Conservation (phyloP, 2,888 invertebrate species). For the Drosophila antonietae region DNA sequence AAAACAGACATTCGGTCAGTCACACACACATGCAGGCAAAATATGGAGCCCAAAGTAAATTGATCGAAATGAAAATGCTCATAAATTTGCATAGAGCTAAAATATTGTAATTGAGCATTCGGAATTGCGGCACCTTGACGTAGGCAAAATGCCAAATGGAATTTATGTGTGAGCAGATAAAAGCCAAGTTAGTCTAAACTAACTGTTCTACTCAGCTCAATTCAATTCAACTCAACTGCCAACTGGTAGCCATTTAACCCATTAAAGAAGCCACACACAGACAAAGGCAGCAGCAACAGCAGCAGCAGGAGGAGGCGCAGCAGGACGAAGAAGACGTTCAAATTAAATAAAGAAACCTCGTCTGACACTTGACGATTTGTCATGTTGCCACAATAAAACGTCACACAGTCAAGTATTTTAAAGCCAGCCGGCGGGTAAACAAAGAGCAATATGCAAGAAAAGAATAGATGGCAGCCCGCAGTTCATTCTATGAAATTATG, state of each 20-base stretch:
- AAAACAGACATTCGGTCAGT: slow-evolving; percentile 54
- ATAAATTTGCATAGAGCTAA: slow-evolving; percentile 72
- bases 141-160: slow-evolving; percentile 37
- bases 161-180: slow-evolving; percentile 64
- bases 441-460: slow-evolving; percentile 38
- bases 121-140: slow-evolving; percentile 17
- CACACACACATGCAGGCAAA: slow-evolving; percentile 34
- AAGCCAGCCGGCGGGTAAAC: slow-evolving; percentile 34
- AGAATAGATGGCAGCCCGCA: slow-evolving; percentile 25
- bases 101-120: slow-evolving; percentile 69
- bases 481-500: slow-evolving; percentile 76
- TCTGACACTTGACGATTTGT: slow-evolving; percentile 78
- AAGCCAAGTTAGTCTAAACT: slow-evolving; percentile 17
- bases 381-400: slow-evolving; percentile 79
- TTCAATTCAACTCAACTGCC: slow-evolving; percentile 21
- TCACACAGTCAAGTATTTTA: slow-evolving; percentile 43
- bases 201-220: slow-evolving; percentile 21
- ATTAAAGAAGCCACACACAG: slow-evolving; percentile 49
- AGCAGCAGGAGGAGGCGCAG: not conserved
- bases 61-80: slow-evolving; percentile 73
- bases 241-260: slow-evolving; percentile 60
- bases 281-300: slow-evolving; percentile 13
- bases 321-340: slow-evolving; percentile 31
- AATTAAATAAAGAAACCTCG: slow-evolving; percentile 73
- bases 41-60: slow-evolving; percentile 58